Evolutionary conservation across 1,140 invertebrate species (phyloP), one percentile per base, ranked within the genome.

Genomic region (Phenacoccus solenopsis): DNA sequence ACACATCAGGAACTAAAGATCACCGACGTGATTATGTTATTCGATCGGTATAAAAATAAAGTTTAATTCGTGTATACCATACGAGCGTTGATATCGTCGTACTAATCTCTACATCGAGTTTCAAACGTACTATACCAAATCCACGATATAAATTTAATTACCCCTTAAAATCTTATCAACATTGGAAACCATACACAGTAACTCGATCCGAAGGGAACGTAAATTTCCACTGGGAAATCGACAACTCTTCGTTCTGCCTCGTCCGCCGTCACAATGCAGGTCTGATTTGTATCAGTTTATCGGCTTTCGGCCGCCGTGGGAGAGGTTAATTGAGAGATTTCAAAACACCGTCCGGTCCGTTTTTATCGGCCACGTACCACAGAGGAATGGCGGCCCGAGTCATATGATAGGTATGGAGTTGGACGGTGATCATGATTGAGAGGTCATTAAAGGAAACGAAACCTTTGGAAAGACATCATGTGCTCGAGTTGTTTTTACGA

Each of bases 381-480:
- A 32, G 5, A 32, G 30, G 5, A 32, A 32, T 32, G n/a, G 30
- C 38, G 38, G 20, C 38, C 38, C 38, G 4, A 49, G 5, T 7
- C 30, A n/a, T 5, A 49, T 49, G 16, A 64, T 59, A 64, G 25
- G 59, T 64, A 64, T 20, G 59, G 22, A 64, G 21, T 22, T 64
- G 32, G 32, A 24, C 59, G 59, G 59, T 64, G n/a, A 64, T 64
- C 59, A 24, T 64, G 59, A 64, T 64, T 64, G 59, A 64, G 25
- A 64, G 59, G 25, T 64, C 59, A 64, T 64, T 64, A 64, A 64
- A 27, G 25, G 22, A 64, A 64, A 64, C 59, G 59, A 64, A 64
- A 64, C 59, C 59, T 64, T 64, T 64, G 59, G 2, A 64, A 64
- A 64, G 59, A 64, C 59, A 49, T 49, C 38, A 64, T 64, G 59